Percentiles rank a stretch among this genome's conserved stretches.
These are phyloP conservation scores for Pterois miles DNA, from an alignment of 2,797 vertebrate genomes.

Conservation along the genomic window DNA sequence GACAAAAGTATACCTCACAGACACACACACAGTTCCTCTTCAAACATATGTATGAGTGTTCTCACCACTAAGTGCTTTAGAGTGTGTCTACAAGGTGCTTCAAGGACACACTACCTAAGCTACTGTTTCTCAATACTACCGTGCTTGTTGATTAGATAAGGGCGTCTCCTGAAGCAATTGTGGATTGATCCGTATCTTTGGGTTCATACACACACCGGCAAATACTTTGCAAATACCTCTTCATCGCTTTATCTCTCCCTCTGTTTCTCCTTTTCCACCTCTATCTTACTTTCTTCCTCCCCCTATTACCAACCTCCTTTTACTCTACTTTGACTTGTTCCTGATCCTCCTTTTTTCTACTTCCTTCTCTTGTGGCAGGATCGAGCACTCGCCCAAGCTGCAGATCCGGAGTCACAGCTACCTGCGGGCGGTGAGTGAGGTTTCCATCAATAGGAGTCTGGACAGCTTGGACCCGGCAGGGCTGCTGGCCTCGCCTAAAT, in stretches of 20 bases:
- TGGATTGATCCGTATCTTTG: conserved; percentile 63
- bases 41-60: conserved; percentile 19
- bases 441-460: conserved; percentile 98
- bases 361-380: conserved; percentile 77
- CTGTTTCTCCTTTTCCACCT: not conserved
- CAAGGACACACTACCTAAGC: conserved; percentile 59
- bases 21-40: not conserved
- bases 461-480: conserved; percentile 94
- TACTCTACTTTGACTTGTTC: conserved; percentile 10
- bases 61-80: conserved; percentile 28
- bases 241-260: conserved; percentile 7
- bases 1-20: conserved; percentile 7
- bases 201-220: conserved; percentile 33
- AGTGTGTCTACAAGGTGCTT: conserved; percentile 56
- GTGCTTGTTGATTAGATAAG: conserved; percentile 69
- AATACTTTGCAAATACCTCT: conserved; percentile 44
- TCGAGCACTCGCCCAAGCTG: conserved; percentile 97
- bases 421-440: conserved; percentile 97
- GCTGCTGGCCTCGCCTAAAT: conserved; percentile 96
- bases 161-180: conserved; percentile 58
- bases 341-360: not conserved
- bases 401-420: conserved; percentile 99
- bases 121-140: conserved; percentile 50
- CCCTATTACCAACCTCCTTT: not conserved
- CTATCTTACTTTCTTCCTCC: conserved; percentile 13